A percentile compares a stretch with the other conserved stretches of the same genome.
phyloP scores from a whole-genome alignment of 2,113 vertebrate species.

The Gadus macrocephalus region DNA sequence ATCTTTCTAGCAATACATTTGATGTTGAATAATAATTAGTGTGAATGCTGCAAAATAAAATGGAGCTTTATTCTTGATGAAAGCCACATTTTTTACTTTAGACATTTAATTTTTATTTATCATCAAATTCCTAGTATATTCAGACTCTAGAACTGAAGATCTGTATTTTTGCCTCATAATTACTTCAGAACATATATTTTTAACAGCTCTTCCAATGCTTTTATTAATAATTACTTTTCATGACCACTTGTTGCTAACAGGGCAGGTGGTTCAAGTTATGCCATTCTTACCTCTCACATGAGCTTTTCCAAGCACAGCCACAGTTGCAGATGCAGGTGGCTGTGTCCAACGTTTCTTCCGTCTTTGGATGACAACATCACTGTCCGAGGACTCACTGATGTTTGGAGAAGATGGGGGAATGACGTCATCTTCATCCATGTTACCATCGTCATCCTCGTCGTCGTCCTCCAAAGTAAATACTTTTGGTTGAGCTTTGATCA shows the following conservation, averaged over 20 bases:
- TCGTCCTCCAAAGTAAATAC: background rate
- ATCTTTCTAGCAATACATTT: too few relatives aligned
- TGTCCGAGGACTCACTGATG: slow-evolving; percentile 14
- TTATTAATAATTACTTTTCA: background rate
- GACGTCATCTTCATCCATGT: slow-evolving; percentile 4
- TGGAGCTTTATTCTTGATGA: too few relatives aligned
- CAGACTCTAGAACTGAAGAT: too few relatives aligned
- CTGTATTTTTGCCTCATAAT: background rate
- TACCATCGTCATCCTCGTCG: background rate
- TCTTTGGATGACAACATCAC: slow-evolving; percentile 4
- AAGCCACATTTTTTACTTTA: too few relatives aligned
- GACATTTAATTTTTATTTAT: background rate
- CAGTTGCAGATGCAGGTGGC: slow-evolving; percentile 7
- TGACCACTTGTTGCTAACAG: too few relatives aligned
- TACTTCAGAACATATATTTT: too few relatives aligned
- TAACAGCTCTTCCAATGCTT: too few relatives aligned
- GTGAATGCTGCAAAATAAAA: too few relatives aligned
- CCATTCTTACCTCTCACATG: slow-evolving; percentile 6
- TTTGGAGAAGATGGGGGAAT: slow-evolving; percentile 6
- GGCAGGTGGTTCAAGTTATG: too few relatives aligned
- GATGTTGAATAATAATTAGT: too few relatives aligned
- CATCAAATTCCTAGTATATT: too few relatives aligned
- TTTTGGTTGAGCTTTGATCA: slow-evolving; percentile 1
- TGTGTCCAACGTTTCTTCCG: background rate
- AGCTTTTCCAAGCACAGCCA: slow-evolving; percentile 2